Evolutionary conservation across 1,140 invertebrate genomes (phyloP).

Genomic region (Trichoplusia ni): DNA sequence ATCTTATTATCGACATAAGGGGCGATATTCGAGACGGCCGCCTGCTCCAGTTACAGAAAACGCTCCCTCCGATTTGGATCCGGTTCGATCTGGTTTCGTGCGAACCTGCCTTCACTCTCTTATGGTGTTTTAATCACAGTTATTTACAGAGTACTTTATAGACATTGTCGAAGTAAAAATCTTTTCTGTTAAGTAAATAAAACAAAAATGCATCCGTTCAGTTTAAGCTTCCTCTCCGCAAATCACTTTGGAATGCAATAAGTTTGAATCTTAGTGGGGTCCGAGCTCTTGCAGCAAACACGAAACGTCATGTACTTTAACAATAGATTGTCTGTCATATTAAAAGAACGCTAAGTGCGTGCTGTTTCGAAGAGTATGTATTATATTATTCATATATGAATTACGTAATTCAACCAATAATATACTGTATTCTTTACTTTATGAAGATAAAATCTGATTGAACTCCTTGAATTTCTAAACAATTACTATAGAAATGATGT

Average conservation of each 20-base stretch:
- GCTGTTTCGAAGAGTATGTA: too few species aligned
- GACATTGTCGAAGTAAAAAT: conserved; percentile 38
- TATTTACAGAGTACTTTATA: conserved; percentile 44
- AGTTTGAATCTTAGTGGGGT: not conserved
- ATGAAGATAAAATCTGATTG: not conserved
- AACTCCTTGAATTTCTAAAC: too few species aligned
- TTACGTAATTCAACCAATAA: too few species aligned
- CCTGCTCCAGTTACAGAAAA: conserved; percentile 77
- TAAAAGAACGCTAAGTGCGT: too few species aligned
- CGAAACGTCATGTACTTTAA: not conserved
- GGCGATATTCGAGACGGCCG: conserved; percentile 74
- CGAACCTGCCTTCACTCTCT: conserved; percentile 68
- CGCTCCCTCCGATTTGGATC: conserved; percentile 74
- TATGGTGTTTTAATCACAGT: conserved; percentile 69
- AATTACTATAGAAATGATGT: too few species aligned
- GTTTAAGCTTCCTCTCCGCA: conserved; percentile 8
- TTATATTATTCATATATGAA: too few species aligned
- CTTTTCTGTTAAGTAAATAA: conserved; percentile 32
- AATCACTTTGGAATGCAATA: not conserved
- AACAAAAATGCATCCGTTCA: not conserved
- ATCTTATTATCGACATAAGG: conserved; percentile 78
- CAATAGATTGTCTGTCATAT: too few species aligned
- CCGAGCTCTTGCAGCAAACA: not conserved
- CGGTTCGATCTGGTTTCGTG: conserved; percentile 74
- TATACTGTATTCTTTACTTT: too few species aligned